phyloP scores from a whole-genome alignment of 2,888 invertebrate genomes.

The Perithous albicinctus region DNA sequence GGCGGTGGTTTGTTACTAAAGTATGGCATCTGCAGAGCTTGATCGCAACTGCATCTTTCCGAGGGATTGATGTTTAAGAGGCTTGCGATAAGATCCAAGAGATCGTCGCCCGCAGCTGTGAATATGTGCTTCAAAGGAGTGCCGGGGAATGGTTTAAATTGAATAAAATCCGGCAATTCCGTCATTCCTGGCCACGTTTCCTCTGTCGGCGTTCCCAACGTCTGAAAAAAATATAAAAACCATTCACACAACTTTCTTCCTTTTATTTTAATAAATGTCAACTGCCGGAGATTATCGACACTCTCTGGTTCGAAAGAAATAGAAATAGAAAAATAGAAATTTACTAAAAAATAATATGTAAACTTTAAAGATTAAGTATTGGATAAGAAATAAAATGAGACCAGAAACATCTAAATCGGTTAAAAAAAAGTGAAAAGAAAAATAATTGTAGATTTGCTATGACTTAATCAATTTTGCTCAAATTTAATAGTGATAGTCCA shows the following conservation, averaged over 20 bases:
- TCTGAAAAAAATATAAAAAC: constrained; percentile 71
- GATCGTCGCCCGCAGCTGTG: constrained; percentile 97
- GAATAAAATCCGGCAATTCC: constrained; percentile 95
- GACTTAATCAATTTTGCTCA: too few relatives aligned
- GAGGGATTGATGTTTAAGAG: constrained; percentile 94
- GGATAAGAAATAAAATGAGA: too few relatives aligned
- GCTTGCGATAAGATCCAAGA: constrained; percentile 92
- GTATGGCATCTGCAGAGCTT: constrained; percentile 95
- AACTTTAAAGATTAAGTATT: too few relatives aligned
- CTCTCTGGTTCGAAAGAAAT: neutral
- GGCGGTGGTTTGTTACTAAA: constrained; percentile 97
- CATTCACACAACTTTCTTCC: neutral
- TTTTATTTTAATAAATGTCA: neutral
- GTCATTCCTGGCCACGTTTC: constrained; percentile 96
- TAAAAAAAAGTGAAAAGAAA: too few relatives aligned
- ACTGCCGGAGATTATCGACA: neutral
- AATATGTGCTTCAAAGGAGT: constrained; percentile 96
- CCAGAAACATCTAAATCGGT: neutral
- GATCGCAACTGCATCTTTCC: constrained; percentile 92
- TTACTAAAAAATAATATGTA: too few relatives aligned
- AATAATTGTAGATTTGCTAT: too few relatives aligned
- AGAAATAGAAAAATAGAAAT: too few relatives aligned
- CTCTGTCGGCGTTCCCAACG: constrained; percentile 96
- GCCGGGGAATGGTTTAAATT: constrained; percentile 94
- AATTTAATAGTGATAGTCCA: too few relatives aligned